A percentile compares a stretch with the other conserved stretches of the same genome.
Evolutionary conservation across 2,888 invertebrate species (phyloP).

Genomic region (Furcula furcula): DNA sequence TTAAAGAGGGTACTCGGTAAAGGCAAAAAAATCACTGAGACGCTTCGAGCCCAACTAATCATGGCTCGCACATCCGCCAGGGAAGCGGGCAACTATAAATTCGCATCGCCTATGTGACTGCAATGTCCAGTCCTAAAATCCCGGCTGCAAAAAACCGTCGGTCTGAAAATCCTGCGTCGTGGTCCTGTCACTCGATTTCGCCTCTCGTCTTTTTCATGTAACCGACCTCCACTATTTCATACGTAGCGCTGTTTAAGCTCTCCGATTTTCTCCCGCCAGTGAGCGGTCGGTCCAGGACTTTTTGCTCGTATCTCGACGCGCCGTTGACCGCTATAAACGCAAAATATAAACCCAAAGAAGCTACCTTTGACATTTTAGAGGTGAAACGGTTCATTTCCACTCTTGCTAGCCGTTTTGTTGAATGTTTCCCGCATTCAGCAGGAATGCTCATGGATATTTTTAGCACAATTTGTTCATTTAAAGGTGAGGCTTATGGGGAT

Average conservation of each 20-base stretch:
- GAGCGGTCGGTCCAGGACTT: conserved; percentile 63
- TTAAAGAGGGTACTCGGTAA: conserved; percentile 14
- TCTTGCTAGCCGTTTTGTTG: conserved; percentile 57
- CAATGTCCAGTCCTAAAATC: conserved; percentile 67
- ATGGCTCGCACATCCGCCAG: conserved; percentile 54
- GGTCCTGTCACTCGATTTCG: conserved; percentile 79
- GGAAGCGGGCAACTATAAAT: conserved; percentile 65
- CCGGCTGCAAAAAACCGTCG: conserved; percentile 72
- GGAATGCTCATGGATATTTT: conserved; percentile 42
- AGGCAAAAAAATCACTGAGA: conserved; percentile 49
- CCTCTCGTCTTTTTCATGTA: conserved; percentile 81
- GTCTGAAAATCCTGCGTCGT: conserved; percentile 74
- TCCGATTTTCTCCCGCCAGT: conserved; percentile 78
- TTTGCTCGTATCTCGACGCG: conserved; percentile 70
- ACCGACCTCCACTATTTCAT: conserved; percentile 80
- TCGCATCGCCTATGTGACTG: conserved; percentile 60
- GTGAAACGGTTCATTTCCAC: conserved; percentile 73
- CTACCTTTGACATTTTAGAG: conserved; percentile 78
- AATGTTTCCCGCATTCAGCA: conserved; percentile 51
- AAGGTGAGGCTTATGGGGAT: not conserved
- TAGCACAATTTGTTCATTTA: conserved; percentile 12
- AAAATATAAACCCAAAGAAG: conserved; percentile 80
- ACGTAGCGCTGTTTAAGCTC: conserved; percentile 80
- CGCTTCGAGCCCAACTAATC: conserved; percentile 61
- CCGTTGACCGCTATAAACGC: conserved; percentile 78